Evolutionary conservation across 2,888 invertebrate genomes (phyloP).

Genomic region (Desoria tigrina): DNA sequence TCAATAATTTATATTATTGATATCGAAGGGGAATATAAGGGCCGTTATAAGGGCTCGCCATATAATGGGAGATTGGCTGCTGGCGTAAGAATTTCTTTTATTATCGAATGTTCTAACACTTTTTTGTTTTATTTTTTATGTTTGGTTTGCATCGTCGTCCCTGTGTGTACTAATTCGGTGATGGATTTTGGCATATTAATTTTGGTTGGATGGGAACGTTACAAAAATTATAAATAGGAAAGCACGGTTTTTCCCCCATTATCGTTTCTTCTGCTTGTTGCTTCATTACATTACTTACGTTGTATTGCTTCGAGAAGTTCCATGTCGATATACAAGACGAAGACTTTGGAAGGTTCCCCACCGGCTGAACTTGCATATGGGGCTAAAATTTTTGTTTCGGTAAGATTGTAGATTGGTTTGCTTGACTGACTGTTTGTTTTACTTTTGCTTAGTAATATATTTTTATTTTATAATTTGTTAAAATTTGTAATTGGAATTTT

Average conservation of each 20-base stretch:
- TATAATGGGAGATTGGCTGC: slow-evolving; percentile 72
- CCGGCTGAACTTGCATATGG: slow-evolving; percentile 52
- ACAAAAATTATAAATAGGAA: slow-evolving; percentile 43
- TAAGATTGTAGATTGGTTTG: slow-evolving; percentile 46
- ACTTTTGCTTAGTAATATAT: neutral
- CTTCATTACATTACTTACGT: slow-evolving; percentile 51
- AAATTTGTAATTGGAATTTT: neutral
- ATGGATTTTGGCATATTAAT: too few species aligned
- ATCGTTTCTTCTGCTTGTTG: slow-evolving; percentile 54
- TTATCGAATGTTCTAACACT: slow-evolving; percentile 9
- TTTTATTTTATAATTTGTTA: neutral
- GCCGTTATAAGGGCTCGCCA: slow-evolving; percentile 54
- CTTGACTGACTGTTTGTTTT: slow-evolving; percentile 3
- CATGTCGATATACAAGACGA: slow-evolving; percentile 18
- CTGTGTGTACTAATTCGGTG: too few species aligned
- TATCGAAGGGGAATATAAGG: slow-evolving; percentile 59
- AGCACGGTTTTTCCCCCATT: slow-evolving; percentile 50
- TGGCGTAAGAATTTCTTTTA: slow-evolving; percentile 63
- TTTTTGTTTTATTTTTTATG: slow-evolving; percentile 34
- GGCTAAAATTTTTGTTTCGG: slow-evolving; percentile 54
- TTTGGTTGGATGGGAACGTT: slow-evolving; percentile 21
- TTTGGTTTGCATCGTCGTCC: too few species aligned
- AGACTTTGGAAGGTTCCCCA: slow-evolving; percentile 29
- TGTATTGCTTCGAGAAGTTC: slow-evolving; percentile 49
- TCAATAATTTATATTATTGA: slow-evolving; percentile 70